These are phyloP conservation scores for Agonopterix arenella DNA, from an alignment of 2,888 invertebrate species.

Conservation along the genomic window DNA sequence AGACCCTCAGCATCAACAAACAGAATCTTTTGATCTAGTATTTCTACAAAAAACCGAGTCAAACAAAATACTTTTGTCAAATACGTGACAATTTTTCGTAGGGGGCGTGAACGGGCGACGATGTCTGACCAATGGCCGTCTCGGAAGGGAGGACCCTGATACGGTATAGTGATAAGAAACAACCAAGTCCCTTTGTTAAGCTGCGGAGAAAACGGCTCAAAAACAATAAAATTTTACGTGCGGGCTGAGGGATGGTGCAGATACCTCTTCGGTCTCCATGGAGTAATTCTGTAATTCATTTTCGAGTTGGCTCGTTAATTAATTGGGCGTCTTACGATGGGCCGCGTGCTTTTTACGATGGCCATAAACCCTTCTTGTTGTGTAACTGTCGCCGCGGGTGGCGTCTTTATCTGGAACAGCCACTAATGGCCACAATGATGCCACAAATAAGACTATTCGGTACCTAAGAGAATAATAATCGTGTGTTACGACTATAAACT, in stretches of 20 bases:
- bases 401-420: constrained; percentile 27
- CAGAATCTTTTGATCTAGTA: too few relatives aligned
- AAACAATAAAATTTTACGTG: constrained; percentile 43
- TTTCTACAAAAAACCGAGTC: neutral
- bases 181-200: constrained; percentile 4
- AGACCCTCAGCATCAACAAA: too few relatives aligned
- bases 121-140: constrained; percentile 54
- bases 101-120: constrained; percentile 56
- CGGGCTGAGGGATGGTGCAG: constrained; percentile 22
- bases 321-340: constrained; percentile 55
- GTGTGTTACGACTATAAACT: too few relatives aligned
- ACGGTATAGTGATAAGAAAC: constrained; percentile 34
- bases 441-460: constrained; percentile 12
- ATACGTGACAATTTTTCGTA: constrained; percentile 9
- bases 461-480: constrained; percentile 2
- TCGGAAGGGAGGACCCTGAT: constrained; percentile 45
- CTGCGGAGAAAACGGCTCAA: constrained; percentile 12
- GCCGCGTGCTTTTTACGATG: constrained; percentile 60
- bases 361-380: constrained; percentile 46
- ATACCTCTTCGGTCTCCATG: constrained; percentile 26
- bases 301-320: constrained; percentile 65
- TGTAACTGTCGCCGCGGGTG: constrained; percentile 41
- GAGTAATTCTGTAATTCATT: constrained; percentile 62
- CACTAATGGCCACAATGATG: constrained; percentile 15
- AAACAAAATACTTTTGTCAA: neutral